Evolutionary conservation across 2,113 vertebrate genomes (phyloP), one percentile per base, ranked within the genome.

Genomic region (Panurus biarmicus): DNA sequence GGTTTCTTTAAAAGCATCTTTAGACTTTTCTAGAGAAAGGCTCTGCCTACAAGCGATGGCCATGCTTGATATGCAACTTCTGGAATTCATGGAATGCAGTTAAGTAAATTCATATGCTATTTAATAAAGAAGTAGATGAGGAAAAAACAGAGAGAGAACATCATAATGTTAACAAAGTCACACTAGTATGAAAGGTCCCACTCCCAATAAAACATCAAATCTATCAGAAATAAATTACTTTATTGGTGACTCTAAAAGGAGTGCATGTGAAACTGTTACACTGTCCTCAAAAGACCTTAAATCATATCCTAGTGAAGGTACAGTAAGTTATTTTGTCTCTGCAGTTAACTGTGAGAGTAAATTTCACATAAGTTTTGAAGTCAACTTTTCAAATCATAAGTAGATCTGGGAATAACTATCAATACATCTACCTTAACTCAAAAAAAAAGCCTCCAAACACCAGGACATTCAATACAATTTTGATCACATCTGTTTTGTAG

Each of bases 401-500:
- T 42, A 74, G 90, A 58, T 66, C 11, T 33, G 95, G 42, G 28
- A 78, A 56, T 47, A 45, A 35, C 25, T 78, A 22, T 38, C 42
- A 36, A 23, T 44, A 57, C 11, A 44, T 22, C 19, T 10, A 60
- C 24, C 56, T 51, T 50, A 58, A 22, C n/a, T 82, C 14, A 74
- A 71, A 88, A 74, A 88, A 74, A 54, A 73, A 31, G 35, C 7
- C n/a, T 35, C 11, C 3, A 69, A 86, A 76, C 33, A 87, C 38
- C 64, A 90, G 19, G 79, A 84, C 50, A 51, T 90, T 76, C 53
- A 93, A 50, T 0, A 72, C 14, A 80, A 81, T n/a, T 85, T 79
- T 85, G 44, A 40, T 93, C 88, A 73, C 89, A 84, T 69, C 72
- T 87, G 44, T 89, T 97, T 95, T 92, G 69, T n/a, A 93, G 74